Evolutionary conservation across 1,140 invertebrate species (phyloP), one percentile per base, ranked within the genome.

Genomic region (Ericerus pela): DNA sequence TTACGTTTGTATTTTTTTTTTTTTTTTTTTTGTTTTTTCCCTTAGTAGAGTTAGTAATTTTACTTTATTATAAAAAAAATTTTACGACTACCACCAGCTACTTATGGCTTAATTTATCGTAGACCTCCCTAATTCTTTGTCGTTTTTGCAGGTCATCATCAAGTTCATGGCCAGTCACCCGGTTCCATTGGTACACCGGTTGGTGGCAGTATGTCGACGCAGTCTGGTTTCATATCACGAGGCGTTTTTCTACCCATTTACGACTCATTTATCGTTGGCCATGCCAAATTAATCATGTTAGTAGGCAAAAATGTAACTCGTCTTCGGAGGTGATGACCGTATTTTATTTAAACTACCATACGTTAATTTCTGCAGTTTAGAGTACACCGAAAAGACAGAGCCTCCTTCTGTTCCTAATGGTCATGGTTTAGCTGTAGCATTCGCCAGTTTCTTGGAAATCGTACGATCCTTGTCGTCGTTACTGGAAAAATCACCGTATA

Each of bases 391-490:
- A 64, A 92, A 94, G 69, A 78, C 85, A 8, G 94, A 97, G 63
- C 85, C 91, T n/a, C 92, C 91, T 0, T 71, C 77, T 30, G 85
- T 96, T 60, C 86, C 88, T 12, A 91, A 96, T 62, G 93, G 93
- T 8, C 97, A 97, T 74, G 90, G 91, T 29, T 85, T 97, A 54
- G 95, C 92, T 1, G 77, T 96, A 24, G 91, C 91, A 0, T 96
- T 94, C 70, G 84, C 87, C 28, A 91, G 88, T 69, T 72, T 97
- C 10, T 71, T 95, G 61, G 92, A 96, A 65, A 82, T 93, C 55
- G 85, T 88, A 52, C 74, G 85, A 2, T 89, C 85, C 2, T 80
- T 89, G 37, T 78, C 81, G 24, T 69, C 83, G 22, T 76, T 76
- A 0, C 78, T 85, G 27, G 75, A 77, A 51, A 81, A 78, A 10